A percentile compares a stretch with the other conserved stretches of the same genome.
phyloP scores from a whole-genome alignment of 2,113 vertebrate genomes.

The Platysternon megacephalum region DNA sequence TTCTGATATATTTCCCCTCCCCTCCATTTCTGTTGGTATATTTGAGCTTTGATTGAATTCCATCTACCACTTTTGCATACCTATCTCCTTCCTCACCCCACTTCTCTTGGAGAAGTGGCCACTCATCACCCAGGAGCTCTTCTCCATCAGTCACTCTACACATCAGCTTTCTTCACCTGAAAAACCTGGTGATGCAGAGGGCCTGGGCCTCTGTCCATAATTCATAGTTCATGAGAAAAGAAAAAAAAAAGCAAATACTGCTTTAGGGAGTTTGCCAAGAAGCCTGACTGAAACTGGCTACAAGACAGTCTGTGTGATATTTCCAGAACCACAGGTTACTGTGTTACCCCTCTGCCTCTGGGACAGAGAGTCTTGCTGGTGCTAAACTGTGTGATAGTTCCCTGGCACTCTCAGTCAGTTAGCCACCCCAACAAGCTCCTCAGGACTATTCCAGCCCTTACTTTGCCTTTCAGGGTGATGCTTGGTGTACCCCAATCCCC shows the following conservation, averaged over 20 bases:
- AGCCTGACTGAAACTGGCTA: neutral
- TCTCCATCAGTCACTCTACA: neutral
- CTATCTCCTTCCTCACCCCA: neutral
- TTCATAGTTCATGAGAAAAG: neutral
- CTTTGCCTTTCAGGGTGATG: too few relatives aligned
- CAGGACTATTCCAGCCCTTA: too few relatives aligned
- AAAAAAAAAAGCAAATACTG: fast-evolving
- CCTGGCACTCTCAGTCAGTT: too few relatives aligned
- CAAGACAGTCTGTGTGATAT: neutral
- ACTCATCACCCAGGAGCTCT: neutral
- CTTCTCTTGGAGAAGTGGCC: neutral
- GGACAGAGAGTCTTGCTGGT: too few relatives aligned
- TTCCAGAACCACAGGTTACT: too few relatives aligned
- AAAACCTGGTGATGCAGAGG: neutral
- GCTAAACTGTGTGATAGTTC: too few relatives aligned
- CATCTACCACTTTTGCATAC: too few relatives aligned
- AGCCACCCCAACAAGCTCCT: too few relatives aligned
- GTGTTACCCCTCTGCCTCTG: too few relatives aligned
- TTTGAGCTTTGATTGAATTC: neutral
- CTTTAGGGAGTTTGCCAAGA: neutral
- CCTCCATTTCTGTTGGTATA: neutral
- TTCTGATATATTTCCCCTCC: neutral
- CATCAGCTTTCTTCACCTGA: neutral
- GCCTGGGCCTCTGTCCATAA: neutral
- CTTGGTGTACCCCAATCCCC: too few relatives aligned